Evolutionary conservation across 2,113 vertebrate genomes (phyloP).

Genomic region (Xiphorhynchus elegans): DNA sequence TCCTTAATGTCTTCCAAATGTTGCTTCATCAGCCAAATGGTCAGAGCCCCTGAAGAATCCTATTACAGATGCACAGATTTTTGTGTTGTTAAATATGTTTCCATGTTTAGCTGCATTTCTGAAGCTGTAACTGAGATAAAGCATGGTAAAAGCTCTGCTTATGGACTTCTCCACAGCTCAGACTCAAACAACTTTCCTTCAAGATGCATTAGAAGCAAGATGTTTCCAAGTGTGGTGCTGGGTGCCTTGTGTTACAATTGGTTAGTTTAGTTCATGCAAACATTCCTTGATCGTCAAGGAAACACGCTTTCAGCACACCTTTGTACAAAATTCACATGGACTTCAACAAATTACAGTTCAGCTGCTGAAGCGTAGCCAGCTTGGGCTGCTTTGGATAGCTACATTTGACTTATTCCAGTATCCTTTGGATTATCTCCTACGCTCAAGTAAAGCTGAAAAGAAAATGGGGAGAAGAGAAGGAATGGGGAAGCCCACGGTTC

Average conservation of each 20-base stretch:
- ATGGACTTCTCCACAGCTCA: not conserved
- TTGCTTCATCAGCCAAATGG: not conserved
- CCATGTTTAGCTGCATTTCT: not conserved
- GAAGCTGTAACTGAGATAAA: not conserved
- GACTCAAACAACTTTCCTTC: not conserved
- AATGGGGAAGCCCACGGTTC: not conserved
- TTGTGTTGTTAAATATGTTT: not conserved
- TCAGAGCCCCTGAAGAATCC: not conserved
- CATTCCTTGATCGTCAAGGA: not conserved
- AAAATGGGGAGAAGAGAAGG: not conserved
- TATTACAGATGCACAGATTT: not conserved
- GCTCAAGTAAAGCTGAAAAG: not conserved
- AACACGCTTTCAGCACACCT: not conserved
- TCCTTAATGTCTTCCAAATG: conserved; percentile 22
- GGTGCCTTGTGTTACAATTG: not conserved
- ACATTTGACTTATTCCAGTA: not conserved
- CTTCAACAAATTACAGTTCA: not conserved
- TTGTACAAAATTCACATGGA: not conserved
- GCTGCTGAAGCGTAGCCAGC: not conserved
- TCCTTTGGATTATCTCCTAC: not conserved
- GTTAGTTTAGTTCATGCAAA: not conserved
- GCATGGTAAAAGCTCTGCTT: not conserved
- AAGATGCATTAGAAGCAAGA: not conserved
- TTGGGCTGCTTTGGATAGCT: not conserved
- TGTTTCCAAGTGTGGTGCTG: not conserved